A percentile compares a stretch with the other conserved stretches of the same genome.
phyloP scores from a whole-genome alignment of 2,888 invertebrate species.

The Apeira syringaria region DNA sequence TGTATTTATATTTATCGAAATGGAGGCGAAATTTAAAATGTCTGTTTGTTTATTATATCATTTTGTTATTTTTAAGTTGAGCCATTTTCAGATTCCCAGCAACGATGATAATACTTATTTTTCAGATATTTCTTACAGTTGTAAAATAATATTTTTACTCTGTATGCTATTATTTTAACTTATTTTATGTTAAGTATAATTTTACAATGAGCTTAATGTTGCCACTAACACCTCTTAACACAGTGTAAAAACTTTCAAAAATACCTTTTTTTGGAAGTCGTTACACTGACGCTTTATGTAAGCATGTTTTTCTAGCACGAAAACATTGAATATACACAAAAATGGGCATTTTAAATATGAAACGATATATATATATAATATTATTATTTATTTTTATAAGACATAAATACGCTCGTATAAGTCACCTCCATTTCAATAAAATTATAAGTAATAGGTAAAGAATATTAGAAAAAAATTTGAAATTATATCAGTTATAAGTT shows the following conservation, averaged over 20 bases:
- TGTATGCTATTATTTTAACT: constrained; percentile 24
- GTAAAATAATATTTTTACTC: constrained; percentile 43
- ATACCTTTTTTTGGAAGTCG: constrained; percentile 50
- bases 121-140: constrained; percentile 34
- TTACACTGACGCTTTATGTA: constrained; percentile 46
- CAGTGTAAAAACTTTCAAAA: constrained; percentile 55
- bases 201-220: constrained; percentile 44
- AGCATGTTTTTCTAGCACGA: constrained; percentile 42
- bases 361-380: constrained; percentile 18
- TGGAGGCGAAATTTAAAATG: constrained; percentile 76
- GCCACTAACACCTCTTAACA: constrained; percentile 57
- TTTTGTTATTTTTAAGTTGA: constrained; percentile 35
- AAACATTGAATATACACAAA: constrained; percentile 49
- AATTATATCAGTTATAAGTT: too few relatives aligned
- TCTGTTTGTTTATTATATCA: constrained; percentile 45
- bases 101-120: constrained; percentile 19
- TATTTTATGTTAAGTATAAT: constrained; percentile 40
- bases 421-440: constrained; percentile 79
- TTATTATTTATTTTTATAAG: constrained; percentile 22
- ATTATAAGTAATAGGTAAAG: constrained; percentile 10
- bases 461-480: too few relatives aligned
- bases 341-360: constrained; percentile 77
- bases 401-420: constrained; percentile 24
- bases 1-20: constrained; percentile 61
- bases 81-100: constrained; percentile 26